A percentile compares a stretch with the other conserved stretches of the same genome.
These are phyloP conservation scores for Stichodactyla mertensii DNA, from an alignment of 64 coral and sea anemone genomes.

Conservation along the genomic window DNA sequence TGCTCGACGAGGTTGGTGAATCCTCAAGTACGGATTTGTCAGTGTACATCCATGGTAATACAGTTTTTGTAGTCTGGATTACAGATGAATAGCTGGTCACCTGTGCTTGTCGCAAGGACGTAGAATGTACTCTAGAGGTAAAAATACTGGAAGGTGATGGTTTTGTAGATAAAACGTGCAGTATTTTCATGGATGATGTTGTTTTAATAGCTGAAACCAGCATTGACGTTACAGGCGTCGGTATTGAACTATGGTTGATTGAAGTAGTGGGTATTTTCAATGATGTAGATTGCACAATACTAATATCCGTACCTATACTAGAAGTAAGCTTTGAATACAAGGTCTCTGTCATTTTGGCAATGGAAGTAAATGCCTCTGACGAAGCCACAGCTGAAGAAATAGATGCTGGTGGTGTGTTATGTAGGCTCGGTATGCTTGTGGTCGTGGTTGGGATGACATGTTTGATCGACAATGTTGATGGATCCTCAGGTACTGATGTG, in stretches of 20 bases:
- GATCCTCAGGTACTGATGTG: not conserved
- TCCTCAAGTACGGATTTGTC: not conserved
- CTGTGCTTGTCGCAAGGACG: no score
- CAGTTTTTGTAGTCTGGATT: not conserved
- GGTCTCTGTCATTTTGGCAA: not conserved
- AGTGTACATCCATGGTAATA: not conserved
- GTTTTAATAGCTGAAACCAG: not conserved
- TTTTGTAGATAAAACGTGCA: not conserved
- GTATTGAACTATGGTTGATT: not conserved
- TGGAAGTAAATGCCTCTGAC: not conserved
- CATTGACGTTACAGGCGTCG: not conserved
- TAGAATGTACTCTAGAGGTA: not conserved
- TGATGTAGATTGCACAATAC: no score
- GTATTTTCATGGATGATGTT: not conserved
- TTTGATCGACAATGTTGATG: not conserved
- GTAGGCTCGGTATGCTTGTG: not conserved
- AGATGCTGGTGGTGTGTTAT: no score
- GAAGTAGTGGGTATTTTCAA: not conserved
- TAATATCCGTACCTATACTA: not conserved
- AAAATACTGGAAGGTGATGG: not conserved
- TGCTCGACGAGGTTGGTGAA: not conserved
- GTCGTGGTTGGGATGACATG: not conserved
- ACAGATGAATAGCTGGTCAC: not conserved
- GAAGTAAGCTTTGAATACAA: not conserved
- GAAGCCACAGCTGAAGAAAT: not conserved